Evolutionary conservation across 2,113 vertebrate genomes (phyloP).

Genomic region (Nematolebias whitei): DNA sequence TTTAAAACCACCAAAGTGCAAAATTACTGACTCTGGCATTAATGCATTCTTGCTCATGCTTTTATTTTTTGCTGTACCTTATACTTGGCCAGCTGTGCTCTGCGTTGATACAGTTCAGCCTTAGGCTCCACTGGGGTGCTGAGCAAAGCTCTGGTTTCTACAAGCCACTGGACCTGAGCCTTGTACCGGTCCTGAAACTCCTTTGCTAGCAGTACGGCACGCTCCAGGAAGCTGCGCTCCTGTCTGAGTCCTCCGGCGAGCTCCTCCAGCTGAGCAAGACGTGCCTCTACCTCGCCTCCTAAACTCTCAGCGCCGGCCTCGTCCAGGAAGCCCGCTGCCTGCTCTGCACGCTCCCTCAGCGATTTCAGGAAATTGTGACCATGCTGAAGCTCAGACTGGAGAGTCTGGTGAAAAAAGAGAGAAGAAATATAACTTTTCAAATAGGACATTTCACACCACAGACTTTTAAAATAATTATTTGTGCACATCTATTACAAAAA

Average conservation of each 20-base stretch:
- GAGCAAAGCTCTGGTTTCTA: conserved; percentile 84
- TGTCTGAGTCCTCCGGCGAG: conserved; percentile 85
- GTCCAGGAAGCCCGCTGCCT: conserved; percentile 84
- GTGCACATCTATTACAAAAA: not conserved
- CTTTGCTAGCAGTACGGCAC: conserved; percentile 86
- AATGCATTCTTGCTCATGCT: not conserved
- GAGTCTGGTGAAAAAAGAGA: conserved; percentile 59
- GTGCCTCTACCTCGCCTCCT: conserved; percentile 82
- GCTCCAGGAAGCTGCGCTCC: conserved; percentile 87
- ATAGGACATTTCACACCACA: not conserved
- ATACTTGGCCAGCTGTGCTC: conserved; percentile 93
- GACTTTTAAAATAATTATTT: not conserved
- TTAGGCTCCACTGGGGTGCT: conserved; percentile 86
- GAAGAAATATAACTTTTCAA: conserved; percentile 23
- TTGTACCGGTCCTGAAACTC: conserved; percentile 94
- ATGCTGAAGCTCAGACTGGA: conserved; percentile 88
- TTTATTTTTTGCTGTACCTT: conserved; percentile 82
- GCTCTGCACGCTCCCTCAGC: conserved; percentile 87
- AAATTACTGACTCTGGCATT: conserved; percentile 7
- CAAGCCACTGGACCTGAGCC: conserved; percentile 86
- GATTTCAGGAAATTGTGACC: conserved; percentile 91
- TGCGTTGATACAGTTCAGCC: conserved; percentile 94
- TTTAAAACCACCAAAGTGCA: conserved; percentile 15
- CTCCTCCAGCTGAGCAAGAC: conserved; percentile 86
- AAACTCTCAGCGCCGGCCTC: conserved; percentile 82